Percentiles rank a stretch among this genome's conserved stretches.
phyloP scores from a whole-genome alignment of 2,797 vertebrate species.

The Discoglossus pictus region DNA sequence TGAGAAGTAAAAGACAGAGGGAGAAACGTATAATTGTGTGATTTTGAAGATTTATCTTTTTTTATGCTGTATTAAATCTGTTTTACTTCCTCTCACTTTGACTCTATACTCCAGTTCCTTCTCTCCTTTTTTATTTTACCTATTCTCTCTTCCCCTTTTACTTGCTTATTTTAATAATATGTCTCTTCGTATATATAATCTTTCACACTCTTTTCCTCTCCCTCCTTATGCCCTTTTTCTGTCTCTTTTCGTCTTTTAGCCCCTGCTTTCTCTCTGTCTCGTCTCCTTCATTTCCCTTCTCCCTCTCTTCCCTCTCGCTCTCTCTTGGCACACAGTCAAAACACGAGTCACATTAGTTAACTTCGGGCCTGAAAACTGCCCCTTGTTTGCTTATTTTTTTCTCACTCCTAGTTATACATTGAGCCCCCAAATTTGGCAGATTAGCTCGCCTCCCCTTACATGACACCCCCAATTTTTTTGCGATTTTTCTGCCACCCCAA shows the following conservation, averaged over 20 bases:
- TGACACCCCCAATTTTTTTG: conserved; percentile 67
- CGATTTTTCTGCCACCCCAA: conserved; percentile 67
- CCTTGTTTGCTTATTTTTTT: conserved; percentile 71
- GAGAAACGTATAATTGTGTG: too few species aligned
- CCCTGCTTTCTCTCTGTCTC: conserved; percentile 13
- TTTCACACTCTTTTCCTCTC: too few species aligned
- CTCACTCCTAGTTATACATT: conserved; percentile 46
- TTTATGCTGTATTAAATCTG: too few species aligned
- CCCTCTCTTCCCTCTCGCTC: conserved; percentile 23
- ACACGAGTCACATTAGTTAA: conserved; percentile 50
- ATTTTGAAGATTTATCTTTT: too few species aligned
- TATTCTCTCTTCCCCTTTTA: too few species aligned
- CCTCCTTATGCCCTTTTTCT: background rate
- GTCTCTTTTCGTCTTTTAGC: conserved; percentile 7
- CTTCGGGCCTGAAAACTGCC: conserved; percentile 43
- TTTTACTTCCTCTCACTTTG: too few species aligned
- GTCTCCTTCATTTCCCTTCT: conserved; percentile 18
- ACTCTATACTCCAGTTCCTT: too few species aligned
- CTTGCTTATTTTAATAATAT: too few species aligned
- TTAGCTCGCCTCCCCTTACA: conserved; percentile 49
- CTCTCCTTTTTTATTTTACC: too few species aligned
- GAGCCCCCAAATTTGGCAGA: conserved; percentile 61
- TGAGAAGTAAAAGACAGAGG: too few species aligned
- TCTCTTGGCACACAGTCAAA: conserved; percentile 46
- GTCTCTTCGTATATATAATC: too few species aligned